Base-by-base conservation (phyloP, 1,140 invertebrate species). In the Zaprionus gabonicus region DNA sequence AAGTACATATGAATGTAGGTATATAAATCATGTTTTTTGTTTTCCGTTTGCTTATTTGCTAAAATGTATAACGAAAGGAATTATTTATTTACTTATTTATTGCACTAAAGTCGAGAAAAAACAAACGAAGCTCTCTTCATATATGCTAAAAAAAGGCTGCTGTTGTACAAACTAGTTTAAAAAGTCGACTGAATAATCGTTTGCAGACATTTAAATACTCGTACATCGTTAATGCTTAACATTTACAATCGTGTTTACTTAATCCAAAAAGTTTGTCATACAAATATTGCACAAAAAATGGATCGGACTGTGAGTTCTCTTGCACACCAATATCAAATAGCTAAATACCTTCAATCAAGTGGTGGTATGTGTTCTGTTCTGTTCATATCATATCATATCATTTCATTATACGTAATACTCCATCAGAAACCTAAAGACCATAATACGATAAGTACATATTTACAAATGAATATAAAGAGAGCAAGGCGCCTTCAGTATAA, bases 231-330 rank as follows among this genome's bases (percentile, higher is more conserved):
- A 64, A 72, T 69, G 71, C 65, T 76, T 85, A 81, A 78, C 78
- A 84, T 74, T 78, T 86, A 86, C 79, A 78, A 80, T 76, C 75
- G 75, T 76, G 49, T 76, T 85, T 77, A 72, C 83, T 86, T 86
- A 86, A 86, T 78, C 80, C 83, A 90, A 90, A 90, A 90, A 90
- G 84, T 77, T 82, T 90, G 86, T 90, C 85, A 91, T 90, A 90
- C 86, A 90, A 90, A 90, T 90, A 90, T 90, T 90, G 85, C 85
- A 90, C 85, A 90, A 90, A 78, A 87, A 90, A 90, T 90, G 85
- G 85, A 90, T 90, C 85, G 85, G 85, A 90, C 85, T 85, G 79
- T 90, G 76, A 90, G 81, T 90, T 72, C 31, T 34, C 31, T 34
- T 71, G 53, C 63, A 70, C 68, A 70, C 81, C 62, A 77, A 67